Evolutionary conservation across 2,888 invertebrate species (phyloP), one percentile per base, ranked within the genome.

Genomic region (Ptycholaimellus sp.): DNA sequence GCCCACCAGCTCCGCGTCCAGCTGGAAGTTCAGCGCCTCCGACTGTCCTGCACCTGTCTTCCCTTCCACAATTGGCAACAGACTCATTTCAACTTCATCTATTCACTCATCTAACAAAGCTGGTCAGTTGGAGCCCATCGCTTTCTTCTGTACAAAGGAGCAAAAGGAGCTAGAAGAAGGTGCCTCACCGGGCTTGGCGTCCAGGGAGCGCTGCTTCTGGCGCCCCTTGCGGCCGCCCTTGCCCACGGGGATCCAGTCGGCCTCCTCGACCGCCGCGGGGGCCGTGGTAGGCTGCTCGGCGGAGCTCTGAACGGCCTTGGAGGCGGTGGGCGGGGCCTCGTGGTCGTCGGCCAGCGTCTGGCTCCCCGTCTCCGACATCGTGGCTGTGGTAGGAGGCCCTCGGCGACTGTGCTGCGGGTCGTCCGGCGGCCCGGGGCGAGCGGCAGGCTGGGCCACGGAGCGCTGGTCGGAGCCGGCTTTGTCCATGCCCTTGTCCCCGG

Each of bases 1-100:
- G 13, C 31, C 40, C 27, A 44, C 80, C 44, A 87, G 64, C 61
- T 93, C 93, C 65, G 90, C 90, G 57, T 93, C 90, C 58, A 93
- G 81, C 64, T 83, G 80, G 65, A 93, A 93, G 60, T 85, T 82
- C 46, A 87, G 64, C 59, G 85, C 85, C 62, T 85, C 83, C 45
- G 72, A 68, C 45, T 65, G 64, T 39, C 42, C 46, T n/a, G 16
- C 17, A 3, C 22, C 21, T 27, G 21, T 18, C 33, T 38, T 38
- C 30, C 14, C 13, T 13, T 16, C 30, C 6, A 14, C n/a, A n/a
- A n/a, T n/a, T n/a, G n/a, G n/a, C n/a, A n/a, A n/a, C n/a, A n/a
- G n/a, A n/a, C n/a, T n/a, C n/a, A n/a, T n/a, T n/a, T n/a, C n/a
- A n/a, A n/a, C 35, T 28, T 22, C 20, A 22, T 6, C 33, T 33